Percentiles rank a stretch among this genome's conserved stretches.
phyloP scores from a whole-genome alignment of 2,113 vertebrate species.

The Eretmochelys imbricata region DNA sequence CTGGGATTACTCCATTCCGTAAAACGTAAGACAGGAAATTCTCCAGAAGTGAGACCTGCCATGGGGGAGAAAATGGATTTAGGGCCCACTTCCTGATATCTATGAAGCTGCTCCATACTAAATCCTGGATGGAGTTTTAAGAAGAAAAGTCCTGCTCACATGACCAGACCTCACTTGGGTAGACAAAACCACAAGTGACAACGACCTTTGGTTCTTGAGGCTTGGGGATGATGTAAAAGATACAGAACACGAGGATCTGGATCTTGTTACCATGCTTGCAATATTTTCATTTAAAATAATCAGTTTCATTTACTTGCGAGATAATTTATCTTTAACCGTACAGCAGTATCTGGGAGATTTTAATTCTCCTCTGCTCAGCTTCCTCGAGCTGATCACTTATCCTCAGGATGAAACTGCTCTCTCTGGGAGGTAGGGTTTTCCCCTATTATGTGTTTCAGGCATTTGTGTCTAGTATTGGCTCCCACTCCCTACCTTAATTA shows the following conservation, averaged over 20 bases:
- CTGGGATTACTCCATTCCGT: constrained; percentile 76
- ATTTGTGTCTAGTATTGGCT: not conserved
- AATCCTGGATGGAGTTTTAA: not conserved
- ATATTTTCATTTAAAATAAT: not conserved
- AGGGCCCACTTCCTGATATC: not conserved
- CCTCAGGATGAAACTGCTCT: not conserved
- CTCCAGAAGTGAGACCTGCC: constrained; percentile 73
- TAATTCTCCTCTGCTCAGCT: not conserved
- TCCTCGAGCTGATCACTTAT: not conserved
- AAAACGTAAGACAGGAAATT: constrained; percentile 81
- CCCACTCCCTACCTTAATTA: not conserved
- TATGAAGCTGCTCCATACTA: not conserved
- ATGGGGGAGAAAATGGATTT: constrained; percentile 22
- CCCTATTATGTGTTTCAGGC: not conserved
- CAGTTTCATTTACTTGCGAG: not conserved
- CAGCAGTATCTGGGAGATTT: not conserved
- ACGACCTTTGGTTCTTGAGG: not conserved
- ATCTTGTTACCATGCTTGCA: not conserved
- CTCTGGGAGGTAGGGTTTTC: not conserved
- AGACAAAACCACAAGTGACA: not conserved
- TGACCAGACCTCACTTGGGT: not conserved
- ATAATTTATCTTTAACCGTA: not conserved
- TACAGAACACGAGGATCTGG: not conserved
- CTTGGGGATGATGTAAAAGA: constrained; percentile 12
- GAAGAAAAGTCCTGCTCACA: not conserved